A percentile compares a stretch with the other conserved stretches of the same genome.
phyloP scores from a whole-genome alignment of 2,888 invertebrate species.

The Parascotia fuliginaria region DNA sequence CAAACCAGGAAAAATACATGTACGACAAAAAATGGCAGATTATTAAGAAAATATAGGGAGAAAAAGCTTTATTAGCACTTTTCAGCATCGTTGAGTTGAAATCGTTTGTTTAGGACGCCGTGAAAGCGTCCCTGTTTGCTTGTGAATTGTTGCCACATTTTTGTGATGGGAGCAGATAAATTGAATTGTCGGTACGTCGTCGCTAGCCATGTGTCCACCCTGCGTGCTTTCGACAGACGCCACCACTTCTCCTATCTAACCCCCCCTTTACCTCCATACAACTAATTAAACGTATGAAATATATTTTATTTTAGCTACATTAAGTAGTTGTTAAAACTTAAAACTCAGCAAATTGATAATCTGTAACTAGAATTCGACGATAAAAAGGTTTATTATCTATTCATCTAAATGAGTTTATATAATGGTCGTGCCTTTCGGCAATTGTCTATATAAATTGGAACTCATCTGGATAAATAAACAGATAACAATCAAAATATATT shows the following conservation, averaged over 20 bases:
- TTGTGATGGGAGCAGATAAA: constrained; percentile 45
- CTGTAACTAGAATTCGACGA: too few species aligned
- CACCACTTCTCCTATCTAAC: constrained; percentile 11
- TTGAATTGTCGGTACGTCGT: constrained; percentile 45
- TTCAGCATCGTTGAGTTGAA: constrained; percentile 9
- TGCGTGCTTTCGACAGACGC: constrained; percentile 12
- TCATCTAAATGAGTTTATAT: too few species aligned
- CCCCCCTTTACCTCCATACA: constrained; percentile 2
- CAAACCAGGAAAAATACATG: neutral
- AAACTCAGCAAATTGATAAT: too few species aligned
- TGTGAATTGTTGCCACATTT: constrained; percentile 29
- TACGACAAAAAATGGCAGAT: neutral
- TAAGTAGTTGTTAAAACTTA: too few species aligned
- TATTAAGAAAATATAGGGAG: constrained; percentile 4
- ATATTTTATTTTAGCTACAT: neutral
- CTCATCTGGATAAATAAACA: too few species aligned
- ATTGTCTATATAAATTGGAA: too few species aligned
- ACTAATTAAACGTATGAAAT: neutral
- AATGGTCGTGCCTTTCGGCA: too few species aligned
- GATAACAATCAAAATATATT: too few species aligned
- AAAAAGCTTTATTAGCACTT: constrained; percentile 21
- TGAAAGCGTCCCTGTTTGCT: constrained; percentile 13
- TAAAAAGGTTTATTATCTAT: too few species aligned
- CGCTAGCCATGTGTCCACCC: constrained; percentile 11
- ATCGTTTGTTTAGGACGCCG: constrained; percentile 19